These are phyloP conservation scores for Glossophaga mutica DNA, from an alignment of 2,797 vertebrate genomes.

Conservation along the genomic window DNA sequence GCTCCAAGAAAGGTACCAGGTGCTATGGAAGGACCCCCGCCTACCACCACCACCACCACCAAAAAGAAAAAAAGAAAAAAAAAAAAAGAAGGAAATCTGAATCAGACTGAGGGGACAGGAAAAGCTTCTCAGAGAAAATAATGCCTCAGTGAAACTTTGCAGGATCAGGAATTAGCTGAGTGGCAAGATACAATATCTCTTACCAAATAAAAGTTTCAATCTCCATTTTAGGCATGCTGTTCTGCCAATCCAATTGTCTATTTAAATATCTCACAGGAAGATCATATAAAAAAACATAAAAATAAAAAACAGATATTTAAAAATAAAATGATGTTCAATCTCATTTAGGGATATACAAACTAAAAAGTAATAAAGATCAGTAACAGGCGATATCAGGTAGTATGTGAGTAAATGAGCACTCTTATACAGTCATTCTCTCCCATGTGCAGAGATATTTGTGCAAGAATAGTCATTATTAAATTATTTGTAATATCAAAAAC, in stretches of 20 bases:
- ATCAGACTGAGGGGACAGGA: background rate
- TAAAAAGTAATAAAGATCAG: background rate
- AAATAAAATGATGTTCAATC: background rate
- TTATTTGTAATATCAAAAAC: slow-evolving; percentile 4
- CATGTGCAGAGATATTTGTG: background rate
- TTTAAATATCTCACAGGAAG: background rate
- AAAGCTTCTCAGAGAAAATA: slow-evolving; percentile 7
- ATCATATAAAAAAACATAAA: slow-evolving; percentile 23
- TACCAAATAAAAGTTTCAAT: background rate
- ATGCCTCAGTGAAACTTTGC: background rate
- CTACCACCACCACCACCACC: background rate
- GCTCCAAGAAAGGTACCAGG: background rate
- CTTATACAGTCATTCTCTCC: background rate
- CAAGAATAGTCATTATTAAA: background rate
- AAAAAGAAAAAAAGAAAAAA: background rate
- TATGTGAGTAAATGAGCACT: background rate
- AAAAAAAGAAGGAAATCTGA: background rate
- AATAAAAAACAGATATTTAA: slow-evolving; percentile 1
- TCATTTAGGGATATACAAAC: background rate
- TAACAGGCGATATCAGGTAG: background rate
- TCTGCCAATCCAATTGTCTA: slow-evolving; percentile 20
- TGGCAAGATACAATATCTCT: background rate
- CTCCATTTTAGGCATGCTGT: background rate
- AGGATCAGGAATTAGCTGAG: background rate
- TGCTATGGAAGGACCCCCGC: background rate